phyloP scores from a whole-genome alignment of 2,888 invertebrate species.

The Xestia rhomboidea region DNA sequence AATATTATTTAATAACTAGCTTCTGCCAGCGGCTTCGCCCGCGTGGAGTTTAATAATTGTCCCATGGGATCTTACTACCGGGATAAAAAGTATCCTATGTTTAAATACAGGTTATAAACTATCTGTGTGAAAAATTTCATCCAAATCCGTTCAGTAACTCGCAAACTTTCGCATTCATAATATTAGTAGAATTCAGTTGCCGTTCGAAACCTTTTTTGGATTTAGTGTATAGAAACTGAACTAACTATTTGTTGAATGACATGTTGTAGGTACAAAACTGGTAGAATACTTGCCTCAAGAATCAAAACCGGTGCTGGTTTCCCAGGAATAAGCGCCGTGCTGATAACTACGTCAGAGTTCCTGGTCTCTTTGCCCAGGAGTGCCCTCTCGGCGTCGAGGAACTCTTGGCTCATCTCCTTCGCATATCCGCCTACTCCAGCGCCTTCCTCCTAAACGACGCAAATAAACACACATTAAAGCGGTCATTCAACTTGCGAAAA shows the following conservation, averaged over 20 bases:
- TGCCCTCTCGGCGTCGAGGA: slow-evolving; percentile 96
- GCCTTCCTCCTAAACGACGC: slow-evolving; percentile 91
- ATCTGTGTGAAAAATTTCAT: no score
- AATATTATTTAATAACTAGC: slow-evolving; percentile 15
- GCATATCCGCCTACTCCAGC: slow-evolving; percentile 92
- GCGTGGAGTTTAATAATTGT: no score
- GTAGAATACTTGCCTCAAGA: slow-evolving; percentile 91
- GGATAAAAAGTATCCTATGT: no score
- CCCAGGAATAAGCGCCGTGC: slow-evolving; percentile 97
- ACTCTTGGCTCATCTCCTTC: slow-evolving; percentile 96
- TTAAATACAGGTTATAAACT: no score
- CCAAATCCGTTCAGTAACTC: no score
- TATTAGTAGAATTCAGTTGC: not conserved
- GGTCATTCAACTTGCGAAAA: slow-evolving; percentile 38
- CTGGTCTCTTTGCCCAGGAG: slow-evolving; percentile 96
- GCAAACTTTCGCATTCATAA: no score
- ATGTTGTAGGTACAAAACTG: not conserved
- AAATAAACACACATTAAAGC: slow-evolving; percentile 46
- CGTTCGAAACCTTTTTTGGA: not conserved
- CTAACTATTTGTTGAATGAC: no score
- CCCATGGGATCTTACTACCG: no score
- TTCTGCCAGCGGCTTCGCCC: no score
- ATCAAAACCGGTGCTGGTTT: slow-evolving; percentile 95
- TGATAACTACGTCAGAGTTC: slow-evolving; percentile 96
- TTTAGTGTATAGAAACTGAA: not conserved